Evolutionary conservation across 1,140 invertebrate genomes (phyloP).

Genomic region (Sinella curviseta): DNA sequence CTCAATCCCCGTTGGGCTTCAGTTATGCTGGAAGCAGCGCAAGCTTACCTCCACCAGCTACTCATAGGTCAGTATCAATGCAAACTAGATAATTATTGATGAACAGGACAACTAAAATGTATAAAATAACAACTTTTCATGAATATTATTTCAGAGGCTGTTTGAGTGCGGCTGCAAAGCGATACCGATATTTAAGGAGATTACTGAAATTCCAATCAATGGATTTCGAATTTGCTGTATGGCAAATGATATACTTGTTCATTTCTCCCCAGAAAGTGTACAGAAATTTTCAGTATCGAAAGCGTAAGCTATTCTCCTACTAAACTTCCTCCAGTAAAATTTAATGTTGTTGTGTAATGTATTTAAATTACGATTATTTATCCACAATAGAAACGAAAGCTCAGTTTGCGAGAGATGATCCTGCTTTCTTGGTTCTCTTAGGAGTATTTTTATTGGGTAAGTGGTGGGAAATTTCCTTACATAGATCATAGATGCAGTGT

Average conservation of each 20-base stretch:
- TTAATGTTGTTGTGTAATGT: neutral
- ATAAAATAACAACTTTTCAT: too few relatives aligned
- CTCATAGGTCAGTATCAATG: conserved; percentile 54
- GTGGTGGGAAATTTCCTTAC: conserved; percentile 42
- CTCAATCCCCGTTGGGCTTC: conserved; percentile 55
- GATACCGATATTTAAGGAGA: conserved; percentile 87
- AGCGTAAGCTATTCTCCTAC: conserved; percentile 69
- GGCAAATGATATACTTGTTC: conserved; percentile 98
- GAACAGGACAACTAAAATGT: neutral
- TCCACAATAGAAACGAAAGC: conserved; percentile 86
- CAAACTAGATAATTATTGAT: conserved; percentile 9
- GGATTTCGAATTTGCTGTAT: conserved; percentile 99
- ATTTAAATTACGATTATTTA: too few relatives aligned
- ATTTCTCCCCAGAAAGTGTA: conserved; percentile 96
- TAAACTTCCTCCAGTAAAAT: neutral
- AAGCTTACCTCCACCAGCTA: conserved; percentile 56
- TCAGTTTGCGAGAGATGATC: conserved; percentile 98
- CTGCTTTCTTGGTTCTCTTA: conserved; percentile 93
- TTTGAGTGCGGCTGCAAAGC: conserved; percentile 83
- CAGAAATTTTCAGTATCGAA: conserved; percentile 96
- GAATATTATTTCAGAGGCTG: conserved; percentile 65
- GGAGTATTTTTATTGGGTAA: conserved; percentile 81
- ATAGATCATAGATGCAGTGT: too few relatives aligned
- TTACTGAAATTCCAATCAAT: conserved; percentile 94
- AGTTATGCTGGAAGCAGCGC: conserved; percentile 52